phyloP scores from a whole-genome alignment of 2,113 vertebrate genomes.

The Procapra przewalskii region DNA sequence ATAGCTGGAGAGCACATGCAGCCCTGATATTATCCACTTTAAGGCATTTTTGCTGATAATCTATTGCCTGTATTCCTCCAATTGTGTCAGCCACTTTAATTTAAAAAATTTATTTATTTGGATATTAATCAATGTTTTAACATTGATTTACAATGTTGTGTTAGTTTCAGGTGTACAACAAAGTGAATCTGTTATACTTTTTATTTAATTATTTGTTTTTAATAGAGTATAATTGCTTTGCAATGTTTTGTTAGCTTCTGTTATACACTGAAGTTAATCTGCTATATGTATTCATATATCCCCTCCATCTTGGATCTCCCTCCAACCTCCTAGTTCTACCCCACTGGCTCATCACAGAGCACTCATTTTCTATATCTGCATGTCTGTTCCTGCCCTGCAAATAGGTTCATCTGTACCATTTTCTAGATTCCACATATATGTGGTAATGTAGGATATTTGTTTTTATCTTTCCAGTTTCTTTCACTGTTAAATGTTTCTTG shows the following conservation, averaged over 20 bases:
- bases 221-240: background rate
- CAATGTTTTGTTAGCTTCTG: background rate
- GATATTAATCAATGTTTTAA: background rate
- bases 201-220: background rate
- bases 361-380: background rate
- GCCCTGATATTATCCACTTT: background rate
- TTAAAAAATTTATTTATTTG: background rate
- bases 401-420: background rate
- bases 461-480: background rate
- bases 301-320: rapidly evolving
- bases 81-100: background rate
- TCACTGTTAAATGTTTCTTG: background rate
- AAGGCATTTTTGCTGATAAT: background rate
- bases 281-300: background rate
- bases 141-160: background rate
- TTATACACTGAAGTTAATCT: background rate
- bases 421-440: background rate
- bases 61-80: background rate
- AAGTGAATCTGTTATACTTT: background rate
- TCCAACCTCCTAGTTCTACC: background rate
- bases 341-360: background rate
- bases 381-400: background rate
- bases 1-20: background rate
- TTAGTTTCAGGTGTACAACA: background rate
- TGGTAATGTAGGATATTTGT: background rate